phyloP scores from a whole-genome alignment of 2,113 vertebrate species.

The Pluvialis apricaria region DNA sequence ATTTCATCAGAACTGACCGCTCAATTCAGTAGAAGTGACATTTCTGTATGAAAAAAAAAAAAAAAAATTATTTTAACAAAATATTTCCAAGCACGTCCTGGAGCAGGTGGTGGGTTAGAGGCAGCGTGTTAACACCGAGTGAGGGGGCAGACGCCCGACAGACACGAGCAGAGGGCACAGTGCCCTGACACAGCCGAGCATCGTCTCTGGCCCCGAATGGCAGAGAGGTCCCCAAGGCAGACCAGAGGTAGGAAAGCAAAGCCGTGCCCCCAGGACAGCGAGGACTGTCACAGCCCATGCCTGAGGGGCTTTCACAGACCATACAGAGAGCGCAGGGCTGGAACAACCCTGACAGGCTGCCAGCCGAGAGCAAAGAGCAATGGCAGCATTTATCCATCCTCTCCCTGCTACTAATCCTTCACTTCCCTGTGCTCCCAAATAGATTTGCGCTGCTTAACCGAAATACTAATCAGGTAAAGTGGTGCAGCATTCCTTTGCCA shows the following conservation, averaged over 20 bases:
- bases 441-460: background rate
- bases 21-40: background rate
- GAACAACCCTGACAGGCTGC: background rate
- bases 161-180: background rate
- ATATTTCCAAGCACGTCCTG: background rate
- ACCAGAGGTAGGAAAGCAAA: background rate
- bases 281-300: background rate
- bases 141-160: background rate
- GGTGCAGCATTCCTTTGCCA: accelerated
- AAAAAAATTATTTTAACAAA: background rate
- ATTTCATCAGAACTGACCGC: background rate
- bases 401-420: background rate
- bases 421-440: background rate
- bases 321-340: background rate
- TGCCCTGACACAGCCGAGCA: background rate
- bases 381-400: background rate
- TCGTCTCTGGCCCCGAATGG: accelerated
- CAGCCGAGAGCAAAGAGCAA: background rate
- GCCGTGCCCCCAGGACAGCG: background rate
- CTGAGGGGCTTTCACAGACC: background rate
- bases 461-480: background rate
- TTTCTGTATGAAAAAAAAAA: background rate
- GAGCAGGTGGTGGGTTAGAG: background rate
- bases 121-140: background rate
- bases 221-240: background rate